A percentile compares a stretch with the other conserved stretches of the same genome.
These are phyloP conservation scores for Pempheris klunzingeri DNA, from an alignment of 2,797 vertebrate genomes.

Conservation along the genomic window DNA sequence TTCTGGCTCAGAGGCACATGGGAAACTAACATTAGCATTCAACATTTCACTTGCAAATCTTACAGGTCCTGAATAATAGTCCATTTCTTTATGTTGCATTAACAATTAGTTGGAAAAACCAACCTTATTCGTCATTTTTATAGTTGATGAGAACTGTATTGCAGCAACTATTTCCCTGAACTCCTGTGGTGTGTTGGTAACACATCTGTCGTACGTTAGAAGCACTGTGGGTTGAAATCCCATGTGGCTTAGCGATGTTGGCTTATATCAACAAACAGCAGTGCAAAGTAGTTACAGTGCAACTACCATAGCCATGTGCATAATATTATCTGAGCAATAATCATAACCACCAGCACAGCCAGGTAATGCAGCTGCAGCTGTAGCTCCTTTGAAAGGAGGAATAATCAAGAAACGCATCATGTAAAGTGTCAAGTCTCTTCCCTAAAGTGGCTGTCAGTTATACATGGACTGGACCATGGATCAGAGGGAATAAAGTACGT, in stretches of 20 bases:
- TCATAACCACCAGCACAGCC: background rate
- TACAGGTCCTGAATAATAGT: background rate
- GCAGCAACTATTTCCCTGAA: background rate
- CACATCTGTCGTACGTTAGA: background rate
- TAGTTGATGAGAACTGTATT: too few species aligned
- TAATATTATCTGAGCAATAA: background rate
- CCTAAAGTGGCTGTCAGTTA: background rate
- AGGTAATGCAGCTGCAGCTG: too few species aligned
- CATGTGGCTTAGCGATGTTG: background rate
- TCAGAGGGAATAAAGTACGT: background rate
- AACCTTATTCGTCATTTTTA: too few species aligned
- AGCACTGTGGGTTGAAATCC: too few species aligned
- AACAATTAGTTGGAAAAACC: background rate
- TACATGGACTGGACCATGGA: background rate
- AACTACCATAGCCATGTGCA: background rate
- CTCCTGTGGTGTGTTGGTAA: background rate
- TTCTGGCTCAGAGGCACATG: slow-evolving; percentile 45
- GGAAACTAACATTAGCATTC: slow-evolving; percentile 37
- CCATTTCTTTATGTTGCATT: background rate
- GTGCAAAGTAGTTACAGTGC: background rate
- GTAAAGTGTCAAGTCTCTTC: background rate
- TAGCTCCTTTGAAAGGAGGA: background rate
- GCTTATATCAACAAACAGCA: background rate
- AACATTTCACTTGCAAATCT: slow-evolving; percentile 2
- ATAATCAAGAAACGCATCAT: background rate